Conservation (phyloP, 2,888 invertebrate genomes). For the Steinernema scapterisci region DNA sequence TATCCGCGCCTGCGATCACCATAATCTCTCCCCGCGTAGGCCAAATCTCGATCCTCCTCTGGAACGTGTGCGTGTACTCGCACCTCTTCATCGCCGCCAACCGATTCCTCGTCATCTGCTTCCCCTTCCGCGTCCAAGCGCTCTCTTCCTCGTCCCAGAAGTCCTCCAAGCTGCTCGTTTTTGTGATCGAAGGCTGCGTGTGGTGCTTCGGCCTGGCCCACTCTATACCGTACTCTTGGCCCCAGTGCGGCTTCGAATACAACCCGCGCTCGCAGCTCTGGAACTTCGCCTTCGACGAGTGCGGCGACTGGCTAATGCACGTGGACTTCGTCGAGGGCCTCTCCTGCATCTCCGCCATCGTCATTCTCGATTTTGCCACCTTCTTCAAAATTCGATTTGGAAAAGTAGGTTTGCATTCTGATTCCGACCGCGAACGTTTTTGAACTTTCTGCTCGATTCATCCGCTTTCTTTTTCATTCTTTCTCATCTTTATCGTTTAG, state of each 20-base stretch:
- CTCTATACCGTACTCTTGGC: constrained; percentile 23
- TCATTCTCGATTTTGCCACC: not conserved
- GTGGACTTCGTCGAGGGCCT: constrained; percentile 18
- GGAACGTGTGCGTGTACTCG: constrained; percentile 21
- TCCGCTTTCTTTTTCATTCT: too few species aligned
- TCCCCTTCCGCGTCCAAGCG: not conserved
- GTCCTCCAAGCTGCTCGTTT: not conserved
- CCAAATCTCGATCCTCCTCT: constrained; percentile 11
- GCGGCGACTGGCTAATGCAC: constrained; percentile 1
- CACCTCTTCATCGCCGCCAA: constrained; percentile 16
- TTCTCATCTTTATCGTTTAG: too few species aligned
- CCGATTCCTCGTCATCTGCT: constrained; percentile 18
- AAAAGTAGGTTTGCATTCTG: not conserved
- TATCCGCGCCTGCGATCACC: not conserved
- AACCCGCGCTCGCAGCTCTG: not conserved
- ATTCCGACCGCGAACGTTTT: not conserved
- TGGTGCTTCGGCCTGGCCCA: not conserved
- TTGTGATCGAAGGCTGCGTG: not conserved
- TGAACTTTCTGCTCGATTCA: too few species aligned
- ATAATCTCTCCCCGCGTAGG: not conserved
- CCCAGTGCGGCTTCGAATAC: constrained; percentile 1
- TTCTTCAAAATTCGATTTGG: constrained; percentile 8
- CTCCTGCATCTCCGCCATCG: constrained; percentile 14
- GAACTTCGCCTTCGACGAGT: not conserved
- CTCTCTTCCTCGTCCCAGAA: not conserved